Evolutionary conservation across 2,888 invertebrate genomes (phyloP), one percentile per base, ranked within the genome.

Genomic region (Dione vanillae): DNA sequence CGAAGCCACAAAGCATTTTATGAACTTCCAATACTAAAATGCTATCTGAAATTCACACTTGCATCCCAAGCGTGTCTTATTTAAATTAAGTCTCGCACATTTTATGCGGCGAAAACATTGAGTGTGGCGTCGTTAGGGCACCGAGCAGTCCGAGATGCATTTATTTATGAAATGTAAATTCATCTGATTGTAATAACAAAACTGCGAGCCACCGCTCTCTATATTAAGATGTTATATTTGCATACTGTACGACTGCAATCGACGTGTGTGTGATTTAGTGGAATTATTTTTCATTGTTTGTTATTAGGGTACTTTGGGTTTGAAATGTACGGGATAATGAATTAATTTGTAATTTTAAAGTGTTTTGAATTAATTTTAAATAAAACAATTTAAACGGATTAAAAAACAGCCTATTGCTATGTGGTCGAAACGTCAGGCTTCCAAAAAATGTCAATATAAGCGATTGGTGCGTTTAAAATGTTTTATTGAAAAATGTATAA

Each of bases 121-220:
- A 80, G 83, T 79, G 82, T 80, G 79, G 82, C 85, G 86, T 92
- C 91, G 91, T 92, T 92, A 92, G 87, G 77, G 80, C 27, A 27
- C 27, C 27, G 27, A 27, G 27, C 79, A 80, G 74, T 74, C 78
- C 78, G 80, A 86, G 90, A 86, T 93, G 91, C 92, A 93, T 93
- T 93, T 93, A 93, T 93, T 93, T 93, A 93, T 93, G 93, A 94
- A 93, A 94, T 94, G 94, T 92, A 93, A 94, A 94, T 94, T 83
- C 86, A 86, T 87, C 88, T 91, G 92, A 92, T 93, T 94, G 93
- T 93, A 94, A 93, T 93, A 93, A 92, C 93, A 92, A 94, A 93
- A 93, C 91, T 85, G 84, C 81, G 82, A 84, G 87, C 85, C 87
- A 87, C 86, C 86, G 88, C 86, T 84, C 89, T 88, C 91, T 93